Conservation (phyloP, 2,888 invertebrate species). For the Andrena bicolor region DNA sequence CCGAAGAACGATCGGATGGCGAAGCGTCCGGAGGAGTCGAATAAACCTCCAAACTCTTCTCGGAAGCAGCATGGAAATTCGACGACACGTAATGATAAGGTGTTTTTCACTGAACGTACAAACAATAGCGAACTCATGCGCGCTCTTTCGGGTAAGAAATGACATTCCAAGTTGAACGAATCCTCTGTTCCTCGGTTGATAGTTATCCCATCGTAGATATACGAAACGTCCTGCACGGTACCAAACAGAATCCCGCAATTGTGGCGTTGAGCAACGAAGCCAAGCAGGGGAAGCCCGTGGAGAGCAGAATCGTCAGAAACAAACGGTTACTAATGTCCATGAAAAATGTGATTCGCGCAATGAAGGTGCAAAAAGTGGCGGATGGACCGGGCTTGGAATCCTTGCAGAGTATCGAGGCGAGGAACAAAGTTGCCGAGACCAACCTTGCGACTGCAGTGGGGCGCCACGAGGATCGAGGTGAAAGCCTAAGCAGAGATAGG, state of each 20-base stretch:
- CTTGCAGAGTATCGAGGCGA: constrained; percentile 12
- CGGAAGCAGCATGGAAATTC: background rate
- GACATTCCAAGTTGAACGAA: background rate
- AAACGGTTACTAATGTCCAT: constrained; percentile 56
- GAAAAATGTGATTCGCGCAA: constrained; percentile 50
- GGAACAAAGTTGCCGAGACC: constrained; percentile 5
- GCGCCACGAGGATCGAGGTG: background rate
- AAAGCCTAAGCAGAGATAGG: background rate
- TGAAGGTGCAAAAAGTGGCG: constrained; percentile 23
- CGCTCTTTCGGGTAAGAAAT: constrained; percentile 24
- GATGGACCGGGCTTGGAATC: background rate
- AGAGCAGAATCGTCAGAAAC: constrained; percentile 51
- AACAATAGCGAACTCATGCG: background rate
- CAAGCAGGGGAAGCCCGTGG: constrained; percentile 7
- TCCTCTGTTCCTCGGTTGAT: background rate
- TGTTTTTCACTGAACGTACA: background rate
- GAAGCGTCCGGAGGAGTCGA: background rate
- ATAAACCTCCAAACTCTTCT: background rate
- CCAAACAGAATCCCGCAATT: background rate
- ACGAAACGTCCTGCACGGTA: background rate
- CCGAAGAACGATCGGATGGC: background rate
- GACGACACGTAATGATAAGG: background rate
- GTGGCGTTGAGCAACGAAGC: background rate
- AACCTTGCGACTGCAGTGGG: background rate
- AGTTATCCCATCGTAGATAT: background rate